These are phyloP conservation scores for Zygogramma bicolorata DNA, from an alignment of 2,888 invertebrate genomes.

Conservation along the genomic window DNA sequence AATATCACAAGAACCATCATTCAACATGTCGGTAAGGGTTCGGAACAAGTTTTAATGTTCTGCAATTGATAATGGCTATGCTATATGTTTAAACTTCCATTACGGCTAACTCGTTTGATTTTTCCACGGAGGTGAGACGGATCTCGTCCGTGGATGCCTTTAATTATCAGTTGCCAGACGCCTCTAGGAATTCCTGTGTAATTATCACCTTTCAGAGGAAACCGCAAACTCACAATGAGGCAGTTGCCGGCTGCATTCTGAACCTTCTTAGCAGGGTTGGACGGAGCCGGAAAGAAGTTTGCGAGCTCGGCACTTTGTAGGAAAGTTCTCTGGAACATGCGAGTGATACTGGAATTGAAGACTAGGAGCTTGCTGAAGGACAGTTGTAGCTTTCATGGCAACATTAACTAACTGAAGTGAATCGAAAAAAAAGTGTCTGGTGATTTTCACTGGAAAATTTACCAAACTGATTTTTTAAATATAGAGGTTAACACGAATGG, in stretches of 20 bases:
- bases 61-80: no score
- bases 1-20: not conserved
- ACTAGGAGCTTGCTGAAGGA: no score
- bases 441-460: no score
- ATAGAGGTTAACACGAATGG: no score
- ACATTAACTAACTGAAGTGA: no score
- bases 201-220: slow-evolving; percentile 52
- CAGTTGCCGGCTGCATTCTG: slow-evolving; percentile 41
- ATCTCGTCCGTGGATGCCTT: not conserved
- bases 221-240: slow-evolving; percentile 47
- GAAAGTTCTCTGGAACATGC: not conserved
- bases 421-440: no score
- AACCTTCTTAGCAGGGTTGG: slow-evolving; percentile 32
- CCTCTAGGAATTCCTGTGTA: slow-evolving; percentile 47
- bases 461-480: no score
- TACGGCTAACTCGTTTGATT: not conserved
- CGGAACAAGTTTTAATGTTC: no score
- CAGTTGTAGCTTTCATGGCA: no score
- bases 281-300: not conserved
- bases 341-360: not conserved
- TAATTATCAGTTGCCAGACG: slow-evolving; percentile 16
- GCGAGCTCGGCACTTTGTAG: not conserved
- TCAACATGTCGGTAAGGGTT: no score
- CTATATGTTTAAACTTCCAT: not conserved
- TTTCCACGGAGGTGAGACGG: not conserved